Base-by-base conservation (phyloP, 2,888 invertebrate species). In the Temnothorax ravouxi region DNA sequence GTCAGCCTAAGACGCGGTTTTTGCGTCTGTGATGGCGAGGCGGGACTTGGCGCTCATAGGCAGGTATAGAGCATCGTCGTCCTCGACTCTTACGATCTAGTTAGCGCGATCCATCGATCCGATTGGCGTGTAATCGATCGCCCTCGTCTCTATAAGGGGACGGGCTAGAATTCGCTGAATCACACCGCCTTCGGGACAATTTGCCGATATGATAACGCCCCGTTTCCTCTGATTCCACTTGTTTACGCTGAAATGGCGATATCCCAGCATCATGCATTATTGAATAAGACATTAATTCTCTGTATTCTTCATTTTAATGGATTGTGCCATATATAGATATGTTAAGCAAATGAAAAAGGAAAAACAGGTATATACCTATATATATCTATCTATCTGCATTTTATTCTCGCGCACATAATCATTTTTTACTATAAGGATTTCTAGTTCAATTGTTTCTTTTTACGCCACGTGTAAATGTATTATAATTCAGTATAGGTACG, bases 111-210 rank as follows among this genome's bases (percentile, higher is more conserved):
- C 87, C 86, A 50, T 85, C 87, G 88, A 85, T 88, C 88, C 86
- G 90, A 90, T 89, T 89, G 91, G 84, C 88, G 91, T 91, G 86
- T 90, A 90, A 90, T 90, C 90, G 91, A 91, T 90, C 86, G 87
- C 67, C 84, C 82, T 72, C 77, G 77, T 75, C 50, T 85, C 66
- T 88, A 66, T 77, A 83, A 86, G 87, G 72, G 88, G 87, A 86
- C 80, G 83, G 67, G 47, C 47, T 85, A 76, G 89, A 91, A 89
- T 86, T 61, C 84, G 89, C 90, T 89, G 91, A 88, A 91, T 90
- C 90, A 90, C 29, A 75, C 25, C 34, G 71, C 44, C 79, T 72
- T 86, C 83, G 79, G 56, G 66, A 84, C 77, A 77, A 74, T 67
- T 62, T 67, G 72, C 34, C 64, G 84, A 81, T 83, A 50, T 41